Evolutionary conservation across 2,113 vertebrate species (phyloP), one percentile per base, ranked within the genome.

Genomic region (Hypomesus transpacificus): DNA sequence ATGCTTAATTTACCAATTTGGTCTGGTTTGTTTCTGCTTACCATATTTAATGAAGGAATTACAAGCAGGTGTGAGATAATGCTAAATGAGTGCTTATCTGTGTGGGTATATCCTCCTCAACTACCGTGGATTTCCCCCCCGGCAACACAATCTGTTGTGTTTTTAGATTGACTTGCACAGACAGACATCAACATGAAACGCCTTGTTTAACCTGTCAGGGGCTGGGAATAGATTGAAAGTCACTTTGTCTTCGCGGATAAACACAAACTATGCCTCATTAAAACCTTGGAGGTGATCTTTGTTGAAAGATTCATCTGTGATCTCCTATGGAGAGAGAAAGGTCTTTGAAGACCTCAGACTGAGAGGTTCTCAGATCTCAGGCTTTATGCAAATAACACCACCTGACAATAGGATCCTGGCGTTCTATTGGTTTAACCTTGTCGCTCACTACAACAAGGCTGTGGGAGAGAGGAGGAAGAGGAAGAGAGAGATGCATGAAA

Each of bases 41-140:
- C 78, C 56, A 67, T 66, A 75, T 53, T 70, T 73, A 68, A 81
- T 82, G 39, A 46, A 77, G 60, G 70, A 82, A 76, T 80, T 70
- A 46, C 56, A 53, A 62, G 66, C 21, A 46, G 66, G 69, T 61
- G 24, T 28, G 14, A 34, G 52, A 16, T 54, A 80, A 66, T 53
- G 28, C 46, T 61, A 59, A 68, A 60, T 66, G 59, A 68, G 58
- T 62, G 71, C 54, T 69, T 46, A 62, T 71, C 50, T 65, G 57
- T 8, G 31, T 46, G 61, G 39, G 59, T 68, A 75, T 74, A 81
- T 81, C 69, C 22, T 20, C 24, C 53, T 59, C 70, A 22, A 28
- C 20, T 26, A 39, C 64, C 26, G 51, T 28, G 52, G 66, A 34
- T 54, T 20, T 26, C 2, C 67, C 57, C 57, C 26, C 56, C 46